These are phyloP conservation scores for Nixonia krombeini DNA, from an alignment of 1,140 invertebrate genomes.

Conservation along the genomic window DNA sequence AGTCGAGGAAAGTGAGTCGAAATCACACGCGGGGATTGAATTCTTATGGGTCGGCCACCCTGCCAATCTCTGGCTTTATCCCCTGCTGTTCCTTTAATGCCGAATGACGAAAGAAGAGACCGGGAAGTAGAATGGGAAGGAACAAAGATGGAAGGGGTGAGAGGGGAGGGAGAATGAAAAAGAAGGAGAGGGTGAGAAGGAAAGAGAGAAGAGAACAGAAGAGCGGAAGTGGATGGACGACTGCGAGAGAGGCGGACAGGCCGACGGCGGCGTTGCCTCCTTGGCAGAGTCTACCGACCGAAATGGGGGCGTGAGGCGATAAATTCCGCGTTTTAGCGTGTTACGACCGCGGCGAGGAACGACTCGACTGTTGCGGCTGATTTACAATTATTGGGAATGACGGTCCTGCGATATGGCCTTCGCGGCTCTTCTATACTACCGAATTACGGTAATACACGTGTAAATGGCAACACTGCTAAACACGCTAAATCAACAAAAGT, in stretches of 20 bases:
- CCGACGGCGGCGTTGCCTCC: background rate
- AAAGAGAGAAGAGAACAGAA: too few species aligned
- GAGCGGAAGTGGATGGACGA: too few species aligned
- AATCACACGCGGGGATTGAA: background rate
- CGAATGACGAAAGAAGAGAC: background rate
- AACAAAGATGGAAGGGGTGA: background rate
- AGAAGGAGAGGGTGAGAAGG: too few species aligned
- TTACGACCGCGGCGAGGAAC: background rate
- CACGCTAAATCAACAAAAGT: too few species aligned
- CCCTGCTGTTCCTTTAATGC: background rate
- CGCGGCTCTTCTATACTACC: background rate
- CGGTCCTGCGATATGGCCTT: background rate
- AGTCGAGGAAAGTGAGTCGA: background rate
- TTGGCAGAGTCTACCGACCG: background rate
- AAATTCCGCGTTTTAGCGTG: background rate
- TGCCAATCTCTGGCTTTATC: background rate
- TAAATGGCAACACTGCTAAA: too few species aligned
- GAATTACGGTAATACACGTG: too few species aligned
- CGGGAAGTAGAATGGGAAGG: background rate
- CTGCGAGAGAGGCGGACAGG: background rate
- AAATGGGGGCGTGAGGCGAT: background rate
- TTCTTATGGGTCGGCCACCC: background rate
- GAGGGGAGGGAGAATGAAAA: background rate
- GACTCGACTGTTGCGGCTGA: background rate
- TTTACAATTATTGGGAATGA: conserved; percentile 2